These are phyloP conservation scores for Plebejus melissa DNA, from an alignment of 2,888 invertebrate genomes.

Conservation along the genomic window DNA sequence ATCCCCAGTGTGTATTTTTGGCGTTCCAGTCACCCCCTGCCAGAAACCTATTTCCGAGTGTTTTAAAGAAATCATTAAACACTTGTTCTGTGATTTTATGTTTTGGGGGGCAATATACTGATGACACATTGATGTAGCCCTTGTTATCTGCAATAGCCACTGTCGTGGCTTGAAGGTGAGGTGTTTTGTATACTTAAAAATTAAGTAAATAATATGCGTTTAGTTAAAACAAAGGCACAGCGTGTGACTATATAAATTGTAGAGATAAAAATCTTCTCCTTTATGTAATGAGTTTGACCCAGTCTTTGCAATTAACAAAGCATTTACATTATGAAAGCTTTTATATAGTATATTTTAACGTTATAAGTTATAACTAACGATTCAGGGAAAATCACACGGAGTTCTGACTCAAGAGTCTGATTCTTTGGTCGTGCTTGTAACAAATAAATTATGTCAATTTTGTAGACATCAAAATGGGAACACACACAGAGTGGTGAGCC, in stretches of 20 bases:
- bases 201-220: background rate
- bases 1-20: no score
- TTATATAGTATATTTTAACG: background rate
- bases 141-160: no score
- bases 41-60: no score
- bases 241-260: background rate
- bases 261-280: background rate
- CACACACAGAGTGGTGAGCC: no score
- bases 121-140: no score
- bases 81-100: no score
- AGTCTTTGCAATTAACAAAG: background rate
- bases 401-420: background rate
- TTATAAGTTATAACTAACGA: background rate
- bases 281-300: constrained; percentile 1
- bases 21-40: no score
- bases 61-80: no score
- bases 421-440: background rate
- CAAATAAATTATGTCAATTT: background rate
- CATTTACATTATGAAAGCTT: background rate
- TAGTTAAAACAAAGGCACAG: background rate
- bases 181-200: no score
- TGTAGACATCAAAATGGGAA: background rate
- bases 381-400: background rate
- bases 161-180: no score
- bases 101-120: no score